Evolutionary conservation across 2,113 vertebrate genomes (phyloP), one percentile per base, ranked within the genome.

Genomic region (Penelope pileata): DNA sequence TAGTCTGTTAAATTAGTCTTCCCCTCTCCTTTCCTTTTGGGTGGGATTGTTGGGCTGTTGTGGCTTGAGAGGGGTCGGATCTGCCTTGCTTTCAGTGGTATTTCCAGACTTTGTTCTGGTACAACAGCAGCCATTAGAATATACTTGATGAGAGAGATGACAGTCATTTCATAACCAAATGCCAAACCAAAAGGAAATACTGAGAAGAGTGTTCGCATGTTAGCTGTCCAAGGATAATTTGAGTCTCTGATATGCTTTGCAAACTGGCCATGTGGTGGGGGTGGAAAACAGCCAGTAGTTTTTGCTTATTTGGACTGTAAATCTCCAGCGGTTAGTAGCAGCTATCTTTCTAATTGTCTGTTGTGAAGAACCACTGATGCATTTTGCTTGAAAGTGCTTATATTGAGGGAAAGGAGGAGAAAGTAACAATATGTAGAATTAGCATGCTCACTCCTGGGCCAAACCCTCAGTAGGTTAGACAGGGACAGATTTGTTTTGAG

Each of bases 91-190:
- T 87, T 88, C 54, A 18, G 23, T 69, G 17, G 21, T 68, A 24
- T 62, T 78, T 92, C 43, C 48, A 75, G 80, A 83, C 73, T 56
- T 87, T 70, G 40, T 68, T 82, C 42, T 66, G n/a, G 58, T 86
- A 6, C 21, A 54, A 40, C 40, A 34, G 26, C 58, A 58, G 56
- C 48, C 6, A 1, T 54, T 79, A 67, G 54, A 62, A 66, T 63
- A 45, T 19, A 85, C 19, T 42, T 82, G 32, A 12, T 72, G 22
- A 72, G 45, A 82, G 50, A 36, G 19, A 13, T 51, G 15, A 10
- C 47, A 17, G 8, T 67, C 19, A 34, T n/a, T 68, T 70, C 18
- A 56, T 62, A 73, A n/a, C n/a, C 30, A 84, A 2, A 32, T 26
- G 13, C 50, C 16, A 24, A 26, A 47, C 34, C 53, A 59, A 64